Evolutionary conservation across 2,113 vertebrate genomes (phyloP).

Genomic region (Chionomys nivalis): DNA sequence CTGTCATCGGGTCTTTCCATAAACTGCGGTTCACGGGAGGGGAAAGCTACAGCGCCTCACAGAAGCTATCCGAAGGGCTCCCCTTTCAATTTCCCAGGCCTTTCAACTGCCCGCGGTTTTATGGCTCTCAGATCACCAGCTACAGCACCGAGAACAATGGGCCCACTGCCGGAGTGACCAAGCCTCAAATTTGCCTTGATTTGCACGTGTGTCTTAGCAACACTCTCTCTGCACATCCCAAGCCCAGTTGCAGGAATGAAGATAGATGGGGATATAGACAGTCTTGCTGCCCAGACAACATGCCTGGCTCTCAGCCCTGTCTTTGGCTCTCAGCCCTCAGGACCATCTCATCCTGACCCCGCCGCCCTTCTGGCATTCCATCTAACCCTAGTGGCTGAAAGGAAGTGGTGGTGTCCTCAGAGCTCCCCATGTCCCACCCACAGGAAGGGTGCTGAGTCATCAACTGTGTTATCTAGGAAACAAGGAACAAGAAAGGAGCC

Average conservation of each 20-base stretch:
- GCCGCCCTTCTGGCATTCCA: constrained; percentile 86
- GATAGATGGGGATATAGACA: constrained; percentile 86
- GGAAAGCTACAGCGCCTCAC: constrained; percentile 82
- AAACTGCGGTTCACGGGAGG: constrained; percentile 87
- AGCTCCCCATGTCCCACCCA: constrained; percentile 80
- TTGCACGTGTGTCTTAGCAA: constrained; percentile 89
- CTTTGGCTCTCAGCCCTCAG: constrained; percentile 80
- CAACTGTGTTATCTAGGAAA: constrained; percentile 88
- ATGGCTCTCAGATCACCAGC: constrained; percentile 88
- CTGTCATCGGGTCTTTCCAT: constrained; percentile 82
- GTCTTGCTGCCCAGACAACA: constrained; percentile 82
- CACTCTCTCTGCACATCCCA: constrained; percentile 82
- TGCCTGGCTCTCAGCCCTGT: constrained; percentile 83
- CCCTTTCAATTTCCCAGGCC: constrained; percentile 76
- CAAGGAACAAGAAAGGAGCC: constrained; percentile 85
- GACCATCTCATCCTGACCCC: constrained; percentile 87
- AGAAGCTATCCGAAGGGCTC: constrained; percentile 73
- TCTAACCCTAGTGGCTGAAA: constrained; percentile 87
- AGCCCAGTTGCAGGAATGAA: constrained; percentile 84
- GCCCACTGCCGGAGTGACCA: constrained; percentile 81
- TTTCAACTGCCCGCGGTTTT: constrained; percentile 85
- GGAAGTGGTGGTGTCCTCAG: constrained; percentile 82
- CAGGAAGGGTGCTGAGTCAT: constrained; percentile 81
- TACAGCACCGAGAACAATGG: constrained; percentile 87
- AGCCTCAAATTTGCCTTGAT: constrained; percentile 87